These are phyloP conservation scores for Acrobasis consociella DNA, from an alignment of 2,888 invertebrate genomes.

Conservation along the genomic window DNA sequence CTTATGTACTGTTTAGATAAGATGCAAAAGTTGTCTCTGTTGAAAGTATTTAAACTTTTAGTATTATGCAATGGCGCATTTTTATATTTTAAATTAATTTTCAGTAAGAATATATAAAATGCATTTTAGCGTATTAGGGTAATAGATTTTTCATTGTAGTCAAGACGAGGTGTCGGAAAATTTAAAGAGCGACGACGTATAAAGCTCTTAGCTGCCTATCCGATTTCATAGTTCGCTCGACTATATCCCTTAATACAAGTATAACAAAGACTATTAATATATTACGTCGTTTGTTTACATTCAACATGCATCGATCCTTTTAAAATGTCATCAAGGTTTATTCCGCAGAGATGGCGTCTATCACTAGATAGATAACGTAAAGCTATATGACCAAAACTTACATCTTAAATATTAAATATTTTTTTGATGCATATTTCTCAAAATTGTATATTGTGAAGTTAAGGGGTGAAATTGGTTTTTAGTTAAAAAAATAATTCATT, in stretches of 20 bases:
- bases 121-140: not conserved
- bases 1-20: no score
- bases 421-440: no score
- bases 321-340: conserved; percentile 64
- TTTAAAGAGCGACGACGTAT: not conserved
- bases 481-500: no score
- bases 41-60: no score
- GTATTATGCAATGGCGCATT: no score
- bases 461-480: no score
- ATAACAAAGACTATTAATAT: not conserved
- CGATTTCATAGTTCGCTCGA: not conserved
- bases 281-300: conserved; percentile 21
- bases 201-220: conserved; percentile 14
- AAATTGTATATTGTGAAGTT: no score
- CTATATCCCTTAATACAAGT: not conserved
- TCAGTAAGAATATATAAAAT: no score
- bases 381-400: no score
- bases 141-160: not conserved
- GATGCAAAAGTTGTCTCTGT: no score
- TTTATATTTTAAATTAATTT: no score
- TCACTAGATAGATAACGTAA: not conserved
- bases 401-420: no score
- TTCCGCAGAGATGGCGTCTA: not conserved
- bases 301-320: conserved; percentile 67
- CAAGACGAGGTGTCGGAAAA: conserved; percentile 1